A percentile compares a stretch with the other conserved stretches of the same genome.
Evolutionary conservation across 2,888 invertebrate genomes (phyloP).

Genomic region (Neria commutata): DNA sequence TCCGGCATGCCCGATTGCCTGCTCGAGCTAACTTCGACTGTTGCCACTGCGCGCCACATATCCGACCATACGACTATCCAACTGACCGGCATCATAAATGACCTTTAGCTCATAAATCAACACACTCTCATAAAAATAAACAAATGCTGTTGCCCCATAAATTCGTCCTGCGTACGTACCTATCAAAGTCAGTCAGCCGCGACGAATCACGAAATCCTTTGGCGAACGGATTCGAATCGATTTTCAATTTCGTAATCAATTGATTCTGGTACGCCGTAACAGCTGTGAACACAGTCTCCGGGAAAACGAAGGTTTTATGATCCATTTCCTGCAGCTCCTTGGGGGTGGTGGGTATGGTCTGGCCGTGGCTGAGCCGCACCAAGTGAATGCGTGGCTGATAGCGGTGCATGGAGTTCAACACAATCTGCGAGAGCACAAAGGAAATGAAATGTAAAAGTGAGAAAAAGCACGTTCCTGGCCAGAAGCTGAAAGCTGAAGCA

Average conservation of each 20-base stretch:
- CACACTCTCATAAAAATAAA: slow-evolving; percentile 16
- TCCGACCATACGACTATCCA: no score
- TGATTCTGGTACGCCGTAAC: slow-evolving; percentile 99
- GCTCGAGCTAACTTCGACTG: background rate
- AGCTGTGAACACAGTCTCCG: slow-evolving; percentile 98
- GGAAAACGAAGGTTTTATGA: slow-evolving; percentile 95
- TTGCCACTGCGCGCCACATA: no score
- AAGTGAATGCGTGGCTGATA: slow-evolving; percentile 98
- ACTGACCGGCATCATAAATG: slow-evolving; percentile 38
- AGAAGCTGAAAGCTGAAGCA: slow-evolving; percentile 2
- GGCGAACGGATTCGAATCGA: slow-evolving; percentile 98
- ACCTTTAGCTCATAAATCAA: slow-evolving; percentile 45
- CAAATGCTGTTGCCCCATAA: background rate
- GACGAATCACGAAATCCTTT: slow-evolving; percentile 98
- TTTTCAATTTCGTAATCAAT: slow-evolving; percentile 97
- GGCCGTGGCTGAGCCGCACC: slow-evolving; percentile 84
- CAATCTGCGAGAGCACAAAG: slow-evolving; percentile 77
- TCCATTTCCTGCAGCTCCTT: slow-evolving; percentile 90
- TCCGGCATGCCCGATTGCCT: background rate
- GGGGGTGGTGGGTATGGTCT: slow-evolving; percentile 73
- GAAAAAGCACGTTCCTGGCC: background rate
- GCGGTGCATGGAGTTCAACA: slow-evolving; percentile 99
- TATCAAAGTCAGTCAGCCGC: slow-evolving; percentile 91
- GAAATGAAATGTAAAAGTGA: background rate
- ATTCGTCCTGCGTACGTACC: slow-evolving; percentile 63